phyloP scores from a whole-genome alignment of 2,113 vertebrate species.

The Myrmophylax atrothorax region DNA sequence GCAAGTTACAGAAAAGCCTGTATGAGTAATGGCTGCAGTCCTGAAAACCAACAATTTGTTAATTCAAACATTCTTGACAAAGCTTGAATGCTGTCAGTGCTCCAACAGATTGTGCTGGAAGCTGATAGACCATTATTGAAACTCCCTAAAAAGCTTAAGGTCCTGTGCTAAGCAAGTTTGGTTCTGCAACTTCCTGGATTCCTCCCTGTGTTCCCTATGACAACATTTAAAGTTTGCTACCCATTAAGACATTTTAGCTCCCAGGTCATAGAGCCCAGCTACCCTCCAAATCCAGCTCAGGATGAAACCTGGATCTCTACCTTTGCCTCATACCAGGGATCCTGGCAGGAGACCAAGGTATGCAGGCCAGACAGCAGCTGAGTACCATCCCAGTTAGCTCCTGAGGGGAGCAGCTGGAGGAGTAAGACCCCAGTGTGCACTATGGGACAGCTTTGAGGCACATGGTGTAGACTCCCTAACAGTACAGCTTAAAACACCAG shows the following conservation, averaged over 20 bases:
- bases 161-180: background rate
- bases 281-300: background rate
- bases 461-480: rapidly evolving
- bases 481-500: background rate
- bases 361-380: background rate
- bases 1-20: background rate
- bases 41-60: background rate
- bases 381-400: background rate
- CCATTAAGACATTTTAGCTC: background rate
- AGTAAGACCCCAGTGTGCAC: rapidly evolving
- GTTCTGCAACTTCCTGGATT: background rate
- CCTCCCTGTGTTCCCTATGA: background rate
- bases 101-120: background rate
- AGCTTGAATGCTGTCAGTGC: background rate
- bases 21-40: background rate
- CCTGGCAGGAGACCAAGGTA: background rate
- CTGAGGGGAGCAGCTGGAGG: background rate
- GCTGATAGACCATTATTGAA: background rate
- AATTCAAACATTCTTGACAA: background rate
- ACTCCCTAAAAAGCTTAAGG: background rate
- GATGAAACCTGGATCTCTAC: background rate
- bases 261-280: background rate
- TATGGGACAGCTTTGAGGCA: background rate
- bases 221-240: background rate
- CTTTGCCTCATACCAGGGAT: background rate